Conservation (phyloP, 2,888 invertebrate species). For the Erebia aethiops region DNA sequence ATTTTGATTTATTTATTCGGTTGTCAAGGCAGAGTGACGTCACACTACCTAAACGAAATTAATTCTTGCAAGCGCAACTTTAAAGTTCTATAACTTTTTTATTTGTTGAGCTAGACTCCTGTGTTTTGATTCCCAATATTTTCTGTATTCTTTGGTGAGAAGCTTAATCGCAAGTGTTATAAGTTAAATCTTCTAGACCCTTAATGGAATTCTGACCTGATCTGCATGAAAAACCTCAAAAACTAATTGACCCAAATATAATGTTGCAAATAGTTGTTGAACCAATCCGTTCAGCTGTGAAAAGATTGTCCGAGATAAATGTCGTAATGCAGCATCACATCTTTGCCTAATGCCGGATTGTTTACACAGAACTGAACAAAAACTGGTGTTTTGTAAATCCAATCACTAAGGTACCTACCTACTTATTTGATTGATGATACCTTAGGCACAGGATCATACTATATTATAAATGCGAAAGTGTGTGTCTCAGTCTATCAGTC, state of each 20-base stretch:
- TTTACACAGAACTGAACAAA: constrained; percentile 4
- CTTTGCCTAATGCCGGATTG: constrained; percentile 21
- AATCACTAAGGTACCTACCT: background rate
- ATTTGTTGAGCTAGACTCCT: too few species aligned
- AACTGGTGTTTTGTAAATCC: constrained; percentile 10
- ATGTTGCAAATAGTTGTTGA: constrained; percentile 28
- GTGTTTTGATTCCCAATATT: too few species aligned
- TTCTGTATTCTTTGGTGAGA: background rate
- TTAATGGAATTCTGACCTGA: constrained; percentile 4
- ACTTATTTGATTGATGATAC: background rate
- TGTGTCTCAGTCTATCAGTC: too few species aligned
- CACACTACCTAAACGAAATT: too few species aligned
- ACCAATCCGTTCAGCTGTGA: constrained; percentile 26
- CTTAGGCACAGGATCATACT: background rate
- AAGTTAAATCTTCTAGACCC: background rate
- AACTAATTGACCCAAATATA: constrained; percentile 27
- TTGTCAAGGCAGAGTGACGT: too few species aligned
- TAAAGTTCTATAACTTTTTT: too few species aligned
- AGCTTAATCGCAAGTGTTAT: background rate
- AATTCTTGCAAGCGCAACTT: too few species aligned
- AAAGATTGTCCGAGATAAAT: constrained; percentile 26
- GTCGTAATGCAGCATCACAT: constrained; percentile 14
- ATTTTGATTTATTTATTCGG: too few species aligned
- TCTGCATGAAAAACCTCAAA: constrained; percentile 21
- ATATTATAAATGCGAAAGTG: too few species aligned